Conservation (phyloP, 2,888 invertebrate genomes). For the Eumerus sabulonum region DNA sequence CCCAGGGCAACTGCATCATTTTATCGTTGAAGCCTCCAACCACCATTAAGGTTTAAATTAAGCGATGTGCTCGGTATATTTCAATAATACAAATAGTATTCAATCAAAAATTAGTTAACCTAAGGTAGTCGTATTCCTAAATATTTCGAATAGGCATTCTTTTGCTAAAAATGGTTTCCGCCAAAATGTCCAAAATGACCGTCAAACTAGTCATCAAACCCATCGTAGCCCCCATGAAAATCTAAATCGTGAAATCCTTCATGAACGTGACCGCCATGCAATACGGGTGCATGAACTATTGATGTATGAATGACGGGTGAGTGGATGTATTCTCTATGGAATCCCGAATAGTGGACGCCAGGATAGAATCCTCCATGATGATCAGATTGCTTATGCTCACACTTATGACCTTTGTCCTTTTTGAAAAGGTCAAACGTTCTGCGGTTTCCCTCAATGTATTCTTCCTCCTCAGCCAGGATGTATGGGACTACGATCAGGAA, state of each 20-base stretch:
- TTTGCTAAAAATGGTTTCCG: no score
- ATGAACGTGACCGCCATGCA: constrained; percentile 16
- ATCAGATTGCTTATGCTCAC: constrained; percentile 18
- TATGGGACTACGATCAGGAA: constrained; percentile 22
- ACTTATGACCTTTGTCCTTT: constrained; percentile 41
- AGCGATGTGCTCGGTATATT: no score
- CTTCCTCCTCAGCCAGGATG: constrained; percentile 27
- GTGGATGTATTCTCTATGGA: constrained; percentile 13
- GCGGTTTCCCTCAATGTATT: constrained; percentile 17
- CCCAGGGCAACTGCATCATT: no score
- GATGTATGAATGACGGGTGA: constrained; percentile 13
- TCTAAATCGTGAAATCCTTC: constrained; percentile 25
- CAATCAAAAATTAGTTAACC: no score
- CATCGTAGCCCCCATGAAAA: constrained; percentile 33
- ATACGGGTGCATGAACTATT: neutral
- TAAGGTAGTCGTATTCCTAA: no score
- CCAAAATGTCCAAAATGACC: constrained; percentile 25
- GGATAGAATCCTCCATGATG: constrained; percentile 17
- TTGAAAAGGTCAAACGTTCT: constrained; percentile 61
- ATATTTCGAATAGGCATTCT: no score
- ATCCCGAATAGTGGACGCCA: neutral
- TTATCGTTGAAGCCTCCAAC: no score
- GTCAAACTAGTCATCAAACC: constrained; percentile 26
- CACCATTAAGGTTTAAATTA: no score
- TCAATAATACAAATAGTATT: no score